Base-by-base conservation (phyloP, 92 coral and sea anemone species). In the Siderastrea siderea region DNA sequence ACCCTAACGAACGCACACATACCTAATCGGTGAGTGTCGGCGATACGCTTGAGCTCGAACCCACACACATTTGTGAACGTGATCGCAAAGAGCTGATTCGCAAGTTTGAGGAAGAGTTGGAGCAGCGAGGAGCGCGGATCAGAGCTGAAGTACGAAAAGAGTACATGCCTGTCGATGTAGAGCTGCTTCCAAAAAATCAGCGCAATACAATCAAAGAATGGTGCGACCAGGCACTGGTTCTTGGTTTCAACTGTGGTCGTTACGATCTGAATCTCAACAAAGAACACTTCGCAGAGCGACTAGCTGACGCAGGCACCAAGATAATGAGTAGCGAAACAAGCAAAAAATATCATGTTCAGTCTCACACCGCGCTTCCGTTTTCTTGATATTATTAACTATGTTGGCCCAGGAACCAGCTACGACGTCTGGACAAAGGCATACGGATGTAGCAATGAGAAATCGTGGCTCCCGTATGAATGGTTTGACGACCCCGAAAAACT, bases 181-280 rank as follows among this genome's bases (percentile, higher is more conserved):
- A 54, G 2, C 63, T 78, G 5, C 64, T 87, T 12, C 63, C 79
- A 46, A 61, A 61, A 48, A 71, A 44, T 1, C 60, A 44, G 48
- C 47, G 45, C 2, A 38, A 13, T 1, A 2, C 0, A 6, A n/a
- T 69, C 9, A 57, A 0, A 4, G 73, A 62, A 63, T 85, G 89
- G 89, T 62, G 81, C 47, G 64, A 61, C 38, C 88, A 75, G 54
- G 82, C 60, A 44, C 92, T 88, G 0, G 87, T 82, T 16, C 19
- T 81, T 2, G 87, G 91, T 2, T 81, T 81, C 47, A 88, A 88
- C 46, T 58, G 52, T 0, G 77, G 91, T 14, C 74, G 75, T 26
- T 88, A 81, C 76, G 91, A 88, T 19, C 47, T 88, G 12, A 80
- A 87, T 7, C 74, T 87, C 16, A 87, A 68, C 9, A 78, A 46